These are phyloP conservation scores for Liodrosophila aerea DNA, from an alignment of 2,888 invertebrate genomes.

Conservation along the genomic window DNA sequence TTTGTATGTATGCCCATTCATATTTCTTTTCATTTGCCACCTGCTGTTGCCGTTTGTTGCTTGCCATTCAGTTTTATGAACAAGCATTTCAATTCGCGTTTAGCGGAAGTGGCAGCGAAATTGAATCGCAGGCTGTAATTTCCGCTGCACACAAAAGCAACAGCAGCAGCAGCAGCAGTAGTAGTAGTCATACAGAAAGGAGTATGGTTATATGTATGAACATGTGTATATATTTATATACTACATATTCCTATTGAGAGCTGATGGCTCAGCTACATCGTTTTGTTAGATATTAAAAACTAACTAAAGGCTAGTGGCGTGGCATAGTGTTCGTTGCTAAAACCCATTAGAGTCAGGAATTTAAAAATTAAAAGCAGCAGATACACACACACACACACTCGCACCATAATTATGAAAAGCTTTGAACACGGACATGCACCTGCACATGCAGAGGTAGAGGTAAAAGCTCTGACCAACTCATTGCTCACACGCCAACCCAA, in stretches of 20 bases:
- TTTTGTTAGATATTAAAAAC: slow-evolving; percentile 12
- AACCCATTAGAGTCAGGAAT: slow-evolving; percentile 52
- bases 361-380: slow-evolving; percentile 60
- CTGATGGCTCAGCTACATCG: too few species aligned
- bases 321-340: slow-evolving; percentile 21
- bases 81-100: slow-evolving; percentile 68
- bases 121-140: slow-evolving; percentile 77
- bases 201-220: not conserved
- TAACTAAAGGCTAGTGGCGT: slow-evolving; percentile 45
- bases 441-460: not conserved
- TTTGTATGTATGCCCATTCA: slow-evolving; percentile 30
- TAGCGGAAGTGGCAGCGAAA: slow-evolving; percentile 71
- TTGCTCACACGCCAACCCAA: slow-evolving; percentile 5
- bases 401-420: not conserved
- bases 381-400: not conserved
- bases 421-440: not conserved
- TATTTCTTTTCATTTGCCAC: slow-evolving; percentile 54
- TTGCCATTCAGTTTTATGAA: slow-evolving; percentile 53
- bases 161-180: slow-evolving; percentile 16
- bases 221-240: slow-evolving; percentile 8
- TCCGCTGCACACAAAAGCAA: slow-evolving; percentile 63
- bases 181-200: too few species aligned
- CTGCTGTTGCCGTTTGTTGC: slow-evolving; percentile 48
- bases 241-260: not conserved
- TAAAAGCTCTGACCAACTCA: not conserved